Base-by-base conservation (phyloP, 2,113 vertebrate genomes). In the Carassius auratus region DNA sequence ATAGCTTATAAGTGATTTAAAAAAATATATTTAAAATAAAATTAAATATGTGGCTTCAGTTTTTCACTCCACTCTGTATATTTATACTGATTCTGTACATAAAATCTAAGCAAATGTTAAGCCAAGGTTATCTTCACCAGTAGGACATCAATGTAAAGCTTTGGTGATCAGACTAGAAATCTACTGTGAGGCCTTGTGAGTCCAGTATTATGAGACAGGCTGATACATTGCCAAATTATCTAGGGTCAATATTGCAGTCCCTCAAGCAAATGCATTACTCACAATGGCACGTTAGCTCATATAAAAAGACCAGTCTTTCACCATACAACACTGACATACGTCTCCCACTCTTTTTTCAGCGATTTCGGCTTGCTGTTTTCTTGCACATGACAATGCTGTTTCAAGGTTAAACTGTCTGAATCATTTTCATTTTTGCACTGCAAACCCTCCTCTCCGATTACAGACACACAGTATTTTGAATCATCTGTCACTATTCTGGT, bases 351-450 rank as follows among this genome's bases (percentile, higher is more conserved):
- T 57, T 59, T 61, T n/a, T 61, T 61, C 57, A n/a, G 57, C 8
- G 3, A 61, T 68, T 15, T 81, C 75, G 17, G 17, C 81, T 76
- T 73, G 73, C 68, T 84, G 81, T 89, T 91, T 90, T 91, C 89
- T 79, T 57, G 74, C 76, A 48, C 89, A 90, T 90, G 88, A 92
- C 89, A 85, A 55, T 89, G 75, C 91, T 89, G 78, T 91, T 88
- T 88, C 92, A 93, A 94, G 94, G 94, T 94, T 94, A 94, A 94
- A 94, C 92, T 92, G 90, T 93, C 90, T 92, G 87, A 94, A 93
- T 93, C 90, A 94, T 94, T 94, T 94, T 94, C 93, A 94, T 92
- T 94, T 93, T 93, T 85, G 92, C 84, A 89, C 81, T 91, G 87
- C 90, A 92, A 90, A 90, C 77, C 84, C 48, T 88, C 33, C 48